Base-by-base conservation (phyloP, 2,797 vertebrate species). In the Notolabrus celidotus region DNA sequence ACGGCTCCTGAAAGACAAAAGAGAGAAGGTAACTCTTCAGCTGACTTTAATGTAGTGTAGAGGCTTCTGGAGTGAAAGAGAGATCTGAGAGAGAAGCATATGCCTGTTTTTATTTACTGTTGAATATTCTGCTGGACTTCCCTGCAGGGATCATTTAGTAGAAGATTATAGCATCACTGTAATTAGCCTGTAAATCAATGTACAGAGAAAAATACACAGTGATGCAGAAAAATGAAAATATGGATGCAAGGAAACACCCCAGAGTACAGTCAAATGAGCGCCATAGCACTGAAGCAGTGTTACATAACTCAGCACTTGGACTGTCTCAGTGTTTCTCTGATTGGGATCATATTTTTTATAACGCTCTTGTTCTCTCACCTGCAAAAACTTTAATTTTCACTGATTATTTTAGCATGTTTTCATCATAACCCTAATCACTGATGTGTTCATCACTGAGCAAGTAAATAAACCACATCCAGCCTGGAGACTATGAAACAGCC, bases 1-100 rank as follows among this genome's bases (percentile, higher is more conserved):
- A 97, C 0, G 97, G 97, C 82, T 97, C 97, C 97, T 98, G 76
- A 2, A 64, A 50, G 29, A 41, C n/a, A 68, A 5, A 29, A 17
- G 34, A 50, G 10, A 46, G 8, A 15, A 20, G 47, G 34, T 29
- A 1, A 55, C 9, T 43, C 14, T 14, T 52, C 10, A 19, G 29
- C 1, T 22, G 27, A 42, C 16, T 16, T 25, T 47, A 5, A 3
- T 19, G 7, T 22, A 3, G 36, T 8, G 39, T 23, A 43, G 20
- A 6, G 7, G 17, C 20, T 33, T 3, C 16, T 25, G 23, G 15
- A 7, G 34, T 38, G 6, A 10, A 4, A 25, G 39, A 16, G 10
- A 20, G 17, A 42, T 63, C 31, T 31, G 14, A 11, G 7, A 11
- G 2, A 47, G 5, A 45, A 38, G 1, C 3, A 20, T 63, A 27